Base-by-base conservation (phyloP, 2,797 vertebrate genomes). In the Protosalanx chinensis region DNA sequence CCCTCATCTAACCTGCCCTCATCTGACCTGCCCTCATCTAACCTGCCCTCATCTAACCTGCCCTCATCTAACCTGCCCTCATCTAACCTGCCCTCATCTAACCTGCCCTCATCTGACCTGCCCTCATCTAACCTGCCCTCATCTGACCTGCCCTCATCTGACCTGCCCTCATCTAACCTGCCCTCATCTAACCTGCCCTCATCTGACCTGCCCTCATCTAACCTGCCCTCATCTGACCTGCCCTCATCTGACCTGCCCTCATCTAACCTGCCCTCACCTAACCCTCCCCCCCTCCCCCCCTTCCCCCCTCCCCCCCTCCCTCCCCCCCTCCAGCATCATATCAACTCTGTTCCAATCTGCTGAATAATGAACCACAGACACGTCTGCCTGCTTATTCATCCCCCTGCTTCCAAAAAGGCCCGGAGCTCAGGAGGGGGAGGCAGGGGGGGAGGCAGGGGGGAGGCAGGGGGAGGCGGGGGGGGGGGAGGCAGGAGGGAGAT, bases 311-410 rank as follows among this genome's bases (percentile, higher is more conserved):
- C 41, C 65, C 71, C 63, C 57, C 64, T 72, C 70, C 66, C 57
- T 64, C 66, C 64, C 62, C 72, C 61, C 57, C 62, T 6, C 41
- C 6, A 70, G 72, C 69, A 76, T 71, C 57, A 4, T 23, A 77
- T 76, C 61, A 62, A 68, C 77, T 58, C 58, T 73, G 68, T 60
- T 46, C 41, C 41, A 12, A 12, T 74, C 41, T 29, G 37, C 13
- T 71, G 32, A 79, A 77, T 72, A 64, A 81, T 79, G 72, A 33
- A 81, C 30, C 46, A 61, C 60, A 59, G 27, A n/a, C n/a, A 1
- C 27, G 35, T 58, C 23, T 70, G 20, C 33, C 56, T 46, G 32
- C 59, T 49, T 67, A 6, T 37, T 63, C 37, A 33, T 51, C 61
- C 60, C 53, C 62, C 49, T 73, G 66, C 41, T 64, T 49, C 32